Evolutionary conservation across 2,113 vertebrate genomes (phyloP).

Genomic region (Epinephelus cyanopodus): DNA sequence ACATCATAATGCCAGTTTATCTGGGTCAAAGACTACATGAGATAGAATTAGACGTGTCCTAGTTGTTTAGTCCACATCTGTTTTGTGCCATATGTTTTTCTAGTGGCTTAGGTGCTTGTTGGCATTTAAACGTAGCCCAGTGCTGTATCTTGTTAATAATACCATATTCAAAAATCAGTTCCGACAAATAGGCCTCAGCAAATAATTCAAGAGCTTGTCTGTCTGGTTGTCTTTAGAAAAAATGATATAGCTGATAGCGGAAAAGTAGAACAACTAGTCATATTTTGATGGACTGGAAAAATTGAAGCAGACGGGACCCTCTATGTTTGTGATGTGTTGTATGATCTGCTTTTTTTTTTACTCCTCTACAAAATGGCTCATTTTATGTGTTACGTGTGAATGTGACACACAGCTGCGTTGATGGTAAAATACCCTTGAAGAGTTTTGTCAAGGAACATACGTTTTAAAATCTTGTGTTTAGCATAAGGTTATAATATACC

Average conservation of each 20-base stretch:
- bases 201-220: conserved; percentile 45
- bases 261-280: conserved; percentile 13
- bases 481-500: conserved; percentile 62
- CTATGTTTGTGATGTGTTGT: conserved; percentile 19
- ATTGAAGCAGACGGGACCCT: conserved; percentile 9
- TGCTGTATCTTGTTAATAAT: conserved; percentile 50
- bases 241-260: conserved; percentile 10
- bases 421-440: conserved; percentile 46
- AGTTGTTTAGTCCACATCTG: conserved; percentile 73
- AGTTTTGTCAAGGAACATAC: conserved; percentile 54
- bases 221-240: conserved; percentile 9
- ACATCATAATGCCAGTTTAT: conserved; percentile 77
- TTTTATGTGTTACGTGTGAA: background rate
- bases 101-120: conserved; percentile 60
- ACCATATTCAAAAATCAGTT: conserved; percentile 21
- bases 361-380: background rate
- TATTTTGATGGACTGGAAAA: conserved; percentile 15
- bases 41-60: conserved; percentile 77
- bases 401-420: conserved; percentile 4
- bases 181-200: conserved; percentile 22
- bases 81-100: conserved; percentile 71
- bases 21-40: conserved; percentile 74
- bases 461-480: conserved; percentile 59
- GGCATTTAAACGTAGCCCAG: conserved; percentile 36
- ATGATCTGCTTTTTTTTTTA: background rate